phyloP scores from a whole-genome alignment of 1,140 invertebrate species.

The Drepana arcuata region DNA sequence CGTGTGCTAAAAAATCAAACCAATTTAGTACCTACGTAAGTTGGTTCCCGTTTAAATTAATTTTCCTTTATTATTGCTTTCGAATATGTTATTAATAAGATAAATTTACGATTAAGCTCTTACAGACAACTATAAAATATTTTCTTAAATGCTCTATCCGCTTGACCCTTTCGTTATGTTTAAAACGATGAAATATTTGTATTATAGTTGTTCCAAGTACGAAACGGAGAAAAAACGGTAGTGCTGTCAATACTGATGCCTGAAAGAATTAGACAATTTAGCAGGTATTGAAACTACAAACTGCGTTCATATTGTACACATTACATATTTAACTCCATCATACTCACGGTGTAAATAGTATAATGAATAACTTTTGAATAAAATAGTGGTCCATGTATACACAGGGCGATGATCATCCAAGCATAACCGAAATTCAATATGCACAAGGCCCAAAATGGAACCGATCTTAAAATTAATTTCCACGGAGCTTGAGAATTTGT shows the following conservation, averaged over 20 bases:
- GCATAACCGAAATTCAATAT: constrained; percentile 54
- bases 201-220: constrained; percentile 49
- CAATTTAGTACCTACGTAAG: too few relatives aligned
- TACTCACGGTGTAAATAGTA: constrained; percentile 46
- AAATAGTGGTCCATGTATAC: constrained; percentile 49
- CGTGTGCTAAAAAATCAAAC: constrained; percentile 32
- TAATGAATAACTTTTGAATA: constrained; percentile 38
- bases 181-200: constrained; percentile 50
- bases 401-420: constrained; percentile 57
- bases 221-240: constrained; percentile 52
- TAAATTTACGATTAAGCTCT: too few relatives aligned
- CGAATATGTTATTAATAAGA: too few relatives aligned
- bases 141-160: constrained; percentile 40
- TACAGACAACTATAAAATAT: constrained; percentile 57
- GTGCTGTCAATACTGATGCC: constrained; percentile 47
- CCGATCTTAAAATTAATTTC: constrained; percentile 46
- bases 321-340: background rate
- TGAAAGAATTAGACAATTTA: constrained; percentile 14
- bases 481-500: constrained; percentile 51
- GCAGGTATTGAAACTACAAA: constrained; percentile 5
- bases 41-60: too few relatives aligned
- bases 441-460: constrained; percentile 52
- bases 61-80: too few relatives aligned
- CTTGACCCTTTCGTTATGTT: constrained; percentile 25
- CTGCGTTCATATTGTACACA: background rate